Evolutionary conservation across 1,140 invertebrate genomes (phyloP).

Genomic region (Cydia amplana): DNA sequence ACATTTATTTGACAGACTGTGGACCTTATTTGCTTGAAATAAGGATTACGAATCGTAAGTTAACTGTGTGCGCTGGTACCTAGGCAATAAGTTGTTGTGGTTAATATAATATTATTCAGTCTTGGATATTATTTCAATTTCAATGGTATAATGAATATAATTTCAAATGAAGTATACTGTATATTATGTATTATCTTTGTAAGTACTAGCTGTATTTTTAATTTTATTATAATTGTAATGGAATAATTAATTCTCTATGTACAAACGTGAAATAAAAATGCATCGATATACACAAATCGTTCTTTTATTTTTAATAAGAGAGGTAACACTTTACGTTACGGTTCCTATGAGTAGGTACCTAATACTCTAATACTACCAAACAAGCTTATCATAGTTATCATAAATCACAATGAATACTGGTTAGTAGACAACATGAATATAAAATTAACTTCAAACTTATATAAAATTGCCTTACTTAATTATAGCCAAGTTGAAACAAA

Average conservation of each 20-base stretch:
- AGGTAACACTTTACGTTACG: background rate
- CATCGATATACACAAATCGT: conserved; percentile 1
- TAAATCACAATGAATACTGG: conserved; percentile 22
- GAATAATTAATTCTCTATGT: background rate
- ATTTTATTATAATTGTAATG: too few relatives aligned
- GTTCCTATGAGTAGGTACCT: background rate
- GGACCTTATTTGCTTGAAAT: too few relatives aligned
- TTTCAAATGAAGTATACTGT: too few relatives aligned
- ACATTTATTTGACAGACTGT: too few relatives aligned
- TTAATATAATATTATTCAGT: too few relatives aligned
- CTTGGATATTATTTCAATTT: too few relatives aligned
- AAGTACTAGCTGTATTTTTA: too few relatives aligned
- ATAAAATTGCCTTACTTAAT: conserved; percentile 15
- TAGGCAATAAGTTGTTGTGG: too few relatives aligned
- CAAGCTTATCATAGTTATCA: background rate
- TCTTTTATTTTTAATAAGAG: background rate
- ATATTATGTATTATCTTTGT: too few relatives aligned
- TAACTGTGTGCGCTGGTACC: too few relatives aligned
- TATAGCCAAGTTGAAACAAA: background rate
- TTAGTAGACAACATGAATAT: conserved; percentile 13
- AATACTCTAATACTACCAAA: background rate
- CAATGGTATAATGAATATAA: too few relatives aligned
- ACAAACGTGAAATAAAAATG: background rate
- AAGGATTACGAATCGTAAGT: too few relatives aligned
- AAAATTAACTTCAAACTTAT: conserved; percentile 18